Base-by-base conservation (phyloP, 2,113 vertebrate genomes). In the Nerophis ophidion region DNA sequence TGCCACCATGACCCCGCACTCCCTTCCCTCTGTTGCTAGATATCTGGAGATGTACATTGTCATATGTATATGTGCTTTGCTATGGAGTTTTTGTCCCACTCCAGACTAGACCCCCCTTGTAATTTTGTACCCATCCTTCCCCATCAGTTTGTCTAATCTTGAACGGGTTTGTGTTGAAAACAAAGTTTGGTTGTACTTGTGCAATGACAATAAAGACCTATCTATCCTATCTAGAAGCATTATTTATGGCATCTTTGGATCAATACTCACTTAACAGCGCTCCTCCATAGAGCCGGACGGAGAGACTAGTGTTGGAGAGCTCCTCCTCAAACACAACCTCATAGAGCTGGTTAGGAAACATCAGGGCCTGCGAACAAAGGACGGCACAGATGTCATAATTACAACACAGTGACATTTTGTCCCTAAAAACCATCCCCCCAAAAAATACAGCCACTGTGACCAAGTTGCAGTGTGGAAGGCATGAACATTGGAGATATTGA, bases 221-320 rank as follows among this genome's bases (percentile, higher is more conserved):
- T 42, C 40, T 8, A 40, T 40, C 9, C 4, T 8, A 17, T 50
- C 38, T 9, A 40, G 4, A 26, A 26, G 26, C 26, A 4, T 51
- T 66, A 40, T 56, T 57, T 63, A 1, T 55, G 61, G 8, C 5
- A 26, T 40, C 9, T 53, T 17, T 7, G 13, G 16, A 72, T 9
- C 19, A 61, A 13, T 40, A 91, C 95, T 95, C 82, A 98, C 96
- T 98, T 53, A 98, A 94, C 35, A 98, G 86, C 0, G 96, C 95
- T 60, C 94, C 96, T 64, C 96, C 96, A 0, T 97, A 98, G 14
- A 98, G 94, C 53, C 96, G 93, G 62, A 95, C 82, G 26, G 95
- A 92, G 36, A 91, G 91, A 86, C 88, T 95, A 58, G 91, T 94
- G 50, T 68, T 80, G 26, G 87, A 85, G 0, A 92, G 77, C 55